A percentile compares a stretch with the other conserved stretches of the same genome.
Evolutionary conservation across 2,113 vertebrate genomes (phyloP).

Genomic region (Amblyopsis rosae): DNA sequence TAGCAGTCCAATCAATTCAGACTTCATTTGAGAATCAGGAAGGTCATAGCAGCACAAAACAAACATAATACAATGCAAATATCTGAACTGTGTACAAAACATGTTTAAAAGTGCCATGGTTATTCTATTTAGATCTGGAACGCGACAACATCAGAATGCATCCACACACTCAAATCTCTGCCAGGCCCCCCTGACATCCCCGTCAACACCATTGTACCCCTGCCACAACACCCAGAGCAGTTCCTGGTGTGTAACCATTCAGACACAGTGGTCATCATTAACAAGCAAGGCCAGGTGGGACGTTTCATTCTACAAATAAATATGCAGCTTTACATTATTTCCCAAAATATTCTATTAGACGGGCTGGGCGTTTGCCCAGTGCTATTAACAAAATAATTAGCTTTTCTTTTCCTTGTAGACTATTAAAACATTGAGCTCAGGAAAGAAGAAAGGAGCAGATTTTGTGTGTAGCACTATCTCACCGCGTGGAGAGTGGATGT

Average conservation of each 20-base stretch:
- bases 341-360: no score
- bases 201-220: slow-evolving; percentile 90
- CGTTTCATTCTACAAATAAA: neutral
- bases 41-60: no score
- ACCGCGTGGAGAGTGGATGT: slow-evolving; percentile 96
- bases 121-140: slow-evolving; percentile 87
- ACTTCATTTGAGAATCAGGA: no score
- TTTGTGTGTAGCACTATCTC: slow-evolving; percentile 95
- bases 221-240: slow-evolving; percentile 94
- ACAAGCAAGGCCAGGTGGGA: slow-evolving; percentile 92
- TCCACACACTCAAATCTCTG: slow-evolving; percentile 90
- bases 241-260: slow-evolving; percentile 96
- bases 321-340: no score
- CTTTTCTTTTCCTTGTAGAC: slow-evolving; percentile 42
- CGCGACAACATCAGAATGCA: slow-evolving; percentile 89
- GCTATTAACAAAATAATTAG: neutral
- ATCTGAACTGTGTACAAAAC: neutral
- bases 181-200: slow-evolving; percentile 87
- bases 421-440: slow-evolving; percentile 93
- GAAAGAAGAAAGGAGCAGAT: slow-evolving; percentile 89
- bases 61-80: neutral
- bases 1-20: no score
- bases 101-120: neutral
- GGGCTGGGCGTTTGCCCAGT: no score
- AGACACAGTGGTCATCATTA: slow-evolving; percentile 92